Percentiles rank a stretch among this genome's conserved stretches.
Evolutionary conservation across 2,797 vertebrate genomes (phyloP).

Genomic region (Eurystomus glaucurus): DNA sequence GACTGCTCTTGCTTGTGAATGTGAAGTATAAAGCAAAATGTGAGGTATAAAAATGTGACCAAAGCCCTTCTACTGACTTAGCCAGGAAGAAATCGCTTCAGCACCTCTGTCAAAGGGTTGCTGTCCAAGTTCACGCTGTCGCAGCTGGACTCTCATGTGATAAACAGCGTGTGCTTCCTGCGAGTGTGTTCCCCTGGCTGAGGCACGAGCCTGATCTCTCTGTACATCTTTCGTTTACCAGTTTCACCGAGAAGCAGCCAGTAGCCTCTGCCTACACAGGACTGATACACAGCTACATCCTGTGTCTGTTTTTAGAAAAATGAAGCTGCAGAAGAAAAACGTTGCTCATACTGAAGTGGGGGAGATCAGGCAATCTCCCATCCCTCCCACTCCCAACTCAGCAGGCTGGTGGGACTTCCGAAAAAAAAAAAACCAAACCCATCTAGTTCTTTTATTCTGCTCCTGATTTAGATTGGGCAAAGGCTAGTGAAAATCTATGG

Average conservation of each 20-base stretch:
- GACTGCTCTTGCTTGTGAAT: background rate
- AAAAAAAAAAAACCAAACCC: background rate
- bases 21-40: background rate
- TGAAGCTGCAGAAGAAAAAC: background rate
- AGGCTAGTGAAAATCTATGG: background rate
- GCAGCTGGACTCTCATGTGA: background rate
- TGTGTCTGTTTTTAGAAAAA: slow-evolving; percentile 19
- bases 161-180: background rate
- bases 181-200: fast-evolving
- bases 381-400: background rate
- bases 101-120: background rate
- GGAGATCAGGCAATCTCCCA: background rate
- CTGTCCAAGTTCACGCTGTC: background rate
- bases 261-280: background rate
- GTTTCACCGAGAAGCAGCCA: background rate
- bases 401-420: background rate
- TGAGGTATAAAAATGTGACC: background rate
- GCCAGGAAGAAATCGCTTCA: background rate
- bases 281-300: background rate
- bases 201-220: background rate
- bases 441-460: background rate
- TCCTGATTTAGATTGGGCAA: background rate
- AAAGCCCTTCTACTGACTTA: background rate
- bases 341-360: background rate
- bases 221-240: background rate